Conservation (phyloP, 2,797 vertebrate species). For the Antrozous pallidus region DNA sequence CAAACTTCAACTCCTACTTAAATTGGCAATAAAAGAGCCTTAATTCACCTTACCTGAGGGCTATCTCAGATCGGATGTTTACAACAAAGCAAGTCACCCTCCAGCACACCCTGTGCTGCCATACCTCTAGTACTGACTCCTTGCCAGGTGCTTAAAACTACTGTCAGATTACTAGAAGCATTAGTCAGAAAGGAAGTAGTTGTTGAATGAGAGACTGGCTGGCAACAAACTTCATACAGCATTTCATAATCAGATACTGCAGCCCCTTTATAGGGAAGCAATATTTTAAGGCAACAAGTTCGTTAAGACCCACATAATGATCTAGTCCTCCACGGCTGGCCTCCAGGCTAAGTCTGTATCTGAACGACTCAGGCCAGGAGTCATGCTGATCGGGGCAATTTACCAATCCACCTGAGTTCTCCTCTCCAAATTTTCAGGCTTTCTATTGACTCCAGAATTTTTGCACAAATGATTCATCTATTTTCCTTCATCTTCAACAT, state of each 20-base stretch:
- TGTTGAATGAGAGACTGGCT: background rate
- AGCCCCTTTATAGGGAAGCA: background rate
- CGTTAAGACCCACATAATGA: background rate
- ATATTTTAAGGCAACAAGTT: background rate
- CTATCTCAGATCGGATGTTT: constrained; percentile 79
- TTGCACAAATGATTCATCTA: background rate
- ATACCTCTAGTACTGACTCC: constrained; percentile 71
- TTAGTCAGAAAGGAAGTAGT: constrained; percentile 55
- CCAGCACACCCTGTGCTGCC: constrained; percentile 81
- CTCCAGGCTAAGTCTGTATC: background rate
- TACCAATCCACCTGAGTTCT: background rate
- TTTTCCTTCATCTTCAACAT: background rate
- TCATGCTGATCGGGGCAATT: background rate
- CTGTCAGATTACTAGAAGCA: constrained; percentile 29
- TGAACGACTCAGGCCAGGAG: background rate
- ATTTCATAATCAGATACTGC: constrained; percentile 3
- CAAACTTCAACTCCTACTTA: constrained; percentile 50
- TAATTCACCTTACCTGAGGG: constrained; percentile 73
- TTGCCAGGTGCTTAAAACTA: constrained; percentile 71
- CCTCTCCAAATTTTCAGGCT: background rate
- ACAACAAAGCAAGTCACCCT: constrained; percentile 63
- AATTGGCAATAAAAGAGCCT: constrained; percentile 66
- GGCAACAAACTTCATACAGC: background rate
- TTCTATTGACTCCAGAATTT: background rate
- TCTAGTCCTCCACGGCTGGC: background rate